phyloP scores from a whole-genome alignment of 1,140 invertebrate species.

The Bombyx mandarina region DNA sequence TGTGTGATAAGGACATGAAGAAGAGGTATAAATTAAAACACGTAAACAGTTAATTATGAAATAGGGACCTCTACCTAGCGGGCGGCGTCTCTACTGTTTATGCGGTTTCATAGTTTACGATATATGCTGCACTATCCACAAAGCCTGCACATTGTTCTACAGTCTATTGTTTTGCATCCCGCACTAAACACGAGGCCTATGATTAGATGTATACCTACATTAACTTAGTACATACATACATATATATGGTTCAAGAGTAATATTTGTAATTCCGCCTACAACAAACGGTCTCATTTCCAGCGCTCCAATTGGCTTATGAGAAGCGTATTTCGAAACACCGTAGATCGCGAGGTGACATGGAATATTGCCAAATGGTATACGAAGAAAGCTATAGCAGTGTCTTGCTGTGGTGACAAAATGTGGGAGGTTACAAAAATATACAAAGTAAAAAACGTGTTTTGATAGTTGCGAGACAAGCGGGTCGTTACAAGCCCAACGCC shows the following conservation, averaged over 20 bases:
- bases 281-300: neutral
- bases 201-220: constrained; percentile 29
- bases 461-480: constrained; percentile 1
- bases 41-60: no score
- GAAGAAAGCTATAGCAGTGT: constrained; percentile 13
- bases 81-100: no score
- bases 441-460: constrained; percentile 1
- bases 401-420: neutral
- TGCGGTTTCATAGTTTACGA: no score
- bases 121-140: constrained; percentile 29
- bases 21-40: no score
- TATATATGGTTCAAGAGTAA: neutral
- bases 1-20: no score
- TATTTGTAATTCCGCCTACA: no score
- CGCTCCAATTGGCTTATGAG: constrained; percentile 2
- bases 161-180: constrained; percentile 52
- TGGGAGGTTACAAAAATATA: constrained; percentile 6
- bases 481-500: constrained; percentile 12
- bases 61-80: no score
- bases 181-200: constrained; percentile 39
- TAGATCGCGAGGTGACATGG: constrained; percentile 11
- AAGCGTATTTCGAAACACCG: constrained; percentile 13
- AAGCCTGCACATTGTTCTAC: constrained; percentile 47
- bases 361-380: constrained; percentile 22
- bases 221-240: neutral